Percentiles rank a stretch among this genome's conserved stretches.
Evolutionary conservation across 2,888 invertebrate species (phyloP).

Genomic region (Phortica magna): DNA sequence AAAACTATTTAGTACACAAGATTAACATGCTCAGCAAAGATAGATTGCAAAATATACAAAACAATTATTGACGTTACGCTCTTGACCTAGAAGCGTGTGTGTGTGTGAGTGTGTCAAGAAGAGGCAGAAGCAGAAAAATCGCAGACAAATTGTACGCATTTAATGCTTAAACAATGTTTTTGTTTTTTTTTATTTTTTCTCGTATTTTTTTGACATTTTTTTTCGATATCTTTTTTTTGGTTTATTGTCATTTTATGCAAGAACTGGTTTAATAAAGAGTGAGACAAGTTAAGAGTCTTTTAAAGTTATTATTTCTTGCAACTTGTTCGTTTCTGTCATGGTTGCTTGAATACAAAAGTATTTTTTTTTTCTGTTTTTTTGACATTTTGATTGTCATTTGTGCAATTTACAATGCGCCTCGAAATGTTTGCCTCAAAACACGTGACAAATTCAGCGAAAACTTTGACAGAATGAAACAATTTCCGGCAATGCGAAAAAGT

Average conservation of each 20-base stretch:
- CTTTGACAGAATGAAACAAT: too few relatives aligned
- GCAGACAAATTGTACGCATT: not conserved
- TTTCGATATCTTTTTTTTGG: not conserved
- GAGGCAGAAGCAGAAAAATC: conserved; percentile 38
- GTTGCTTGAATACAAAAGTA: not conserved
- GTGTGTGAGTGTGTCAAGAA: conserved; percentile 44
- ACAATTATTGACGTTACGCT: conserved; percentile 45
- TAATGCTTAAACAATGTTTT: conserved; percentile 5
- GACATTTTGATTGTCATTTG: not conserved
- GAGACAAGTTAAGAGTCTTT: not conserved
- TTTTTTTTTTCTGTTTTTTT: not conserved
- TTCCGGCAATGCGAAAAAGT: too few relatives aligned
- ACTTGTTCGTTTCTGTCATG: not conserved
- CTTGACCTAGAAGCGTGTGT: conserved; percentile 65
- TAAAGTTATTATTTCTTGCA: not conserved
- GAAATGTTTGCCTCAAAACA: too few relatives aligned
- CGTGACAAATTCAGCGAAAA: too few relatives aligned
- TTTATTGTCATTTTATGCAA: conserved; percentile 19
- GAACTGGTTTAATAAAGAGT: conserved; percentile 49
- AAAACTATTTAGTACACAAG: not conserved
- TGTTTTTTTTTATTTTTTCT: not conserved
- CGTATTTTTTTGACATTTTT: not conserved
- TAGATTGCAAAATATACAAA: conserved; percentile 4
- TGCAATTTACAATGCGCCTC: too few relatives aligned
- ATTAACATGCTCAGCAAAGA: not conserved